Conservation (phyloP, 1,140 invertebrate species). For the Anthonomus grandis region DNA sequence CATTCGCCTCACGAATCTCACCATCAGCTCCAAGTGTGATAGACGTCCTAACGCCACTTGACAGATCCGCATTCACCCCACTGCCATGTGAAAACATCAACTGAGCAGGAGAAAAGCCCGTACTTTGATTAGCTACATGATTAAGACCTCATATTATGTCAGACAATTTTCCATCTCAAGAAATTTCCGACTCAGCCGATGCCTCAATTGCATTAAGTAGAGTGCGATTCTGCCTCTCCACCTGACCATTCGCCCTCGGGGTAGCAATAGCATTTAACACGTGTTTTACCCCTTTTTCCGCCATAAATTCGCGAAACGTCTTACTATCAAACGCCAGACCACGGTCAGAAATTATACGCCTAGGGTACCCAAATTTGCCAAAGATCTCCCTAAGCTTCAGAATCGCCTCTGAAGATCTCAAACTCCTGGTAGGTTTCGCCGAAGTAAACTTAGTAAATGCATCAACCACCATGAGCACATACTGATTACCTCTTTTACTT, state of each 20-base stretch:
- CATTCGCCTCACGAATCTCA: not conserved
- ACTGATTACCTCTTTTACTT: conserved; percentile 29
- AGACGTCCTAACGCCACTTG: not conserved
- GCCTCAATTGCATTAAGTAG: conserved; percentile 7
- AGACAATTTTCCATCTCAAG: conserved; percentile 11
- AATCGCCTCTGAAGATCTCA: conserved; percentile 25
- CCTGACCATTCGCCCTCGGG: conserved; percentile 5
- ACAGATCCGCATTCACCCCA: not conserved
- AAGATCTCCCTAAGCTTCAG: conserved; percentile 7
- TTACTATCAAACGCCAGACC: conserved; percentile 30
- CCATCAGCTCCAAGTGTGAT: not conserved
- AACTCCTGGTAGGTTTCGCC: conserved; percentile 30
- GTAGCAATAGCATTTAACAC: conserved; percentile 23
- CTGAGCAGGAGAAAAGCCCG: conserved; percentile 5
- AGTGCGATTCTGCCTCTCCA: conserved; percentile 23
- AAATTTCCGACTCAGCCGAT: not conserved
- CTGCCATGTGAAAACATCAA: conserved; percentile 9
- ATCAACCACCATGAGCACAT: conserved; percentile 37
- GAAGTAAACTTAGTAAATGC: conserved; percentile 35
- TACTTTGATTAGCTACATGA: conserved; percentile 2
- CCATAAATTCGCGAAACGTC: conserved; percentile 30
- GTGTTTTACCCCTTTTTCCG: conserved; percentile 25
- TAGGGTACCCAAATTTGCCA: conserved; percentile 27
- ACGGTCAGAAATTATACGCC: conserved; percentile 30
- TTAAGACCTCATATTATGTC: conserved; percentile 20